Percentiles rank a stretch among this genome's conserved stretches.
These are phyloP conservation scores for Betta splendens DNA, from an alignment of 2,797 vertebrate species.

Conservation along the genomic window DNA sequence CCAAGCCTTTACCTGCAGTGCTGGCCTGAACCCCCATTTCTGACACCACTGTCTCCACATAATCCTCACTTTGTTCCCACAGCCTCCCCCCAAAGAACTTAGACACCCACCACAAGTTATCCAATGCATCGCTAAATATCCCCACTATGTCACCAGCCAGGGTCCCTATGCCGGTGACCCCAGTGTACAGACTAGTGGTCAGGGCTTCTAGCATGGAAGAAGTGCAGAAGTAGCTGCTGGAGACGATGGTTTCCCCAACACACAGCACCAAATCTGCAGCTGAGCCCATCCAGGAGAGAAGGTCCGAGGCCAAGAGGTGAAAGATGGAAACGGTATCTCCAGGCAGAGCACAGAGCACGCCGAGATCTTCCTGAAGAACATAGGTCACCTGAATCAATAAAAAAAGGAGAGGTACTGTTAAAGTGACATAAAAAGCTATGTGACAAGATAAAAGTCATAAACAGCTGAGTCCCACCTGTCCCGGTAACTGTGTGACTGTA, in stretches of 20 bases:
- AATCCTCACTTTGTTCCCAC: constrained; percentile 70
- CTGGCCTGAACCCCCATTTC: constrained; percentile 77
- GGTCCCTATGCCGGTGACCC: constrained; percentile 72
- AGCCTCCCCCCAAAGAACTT: constrained; percentile 66
- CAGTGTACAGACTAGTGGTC: constrained; percentile 64
- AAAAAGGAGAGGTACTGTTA: not conserved
- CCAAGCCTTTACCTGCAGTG: constrained; percentile 72
- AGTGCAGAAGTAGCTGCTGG: constrained; percentile 58
- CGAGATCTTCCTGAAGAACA: constrained; percentile 77
- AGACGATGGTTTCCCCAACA: constrained; percentile 52
- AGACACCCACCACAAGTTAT: constrained; percentile 71
- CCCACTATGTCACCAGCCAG: constrained; percentile 71
- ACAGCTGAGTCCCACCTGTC: constrained; percentile 63
- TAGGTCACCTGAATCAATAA: constrained; percentile 67
- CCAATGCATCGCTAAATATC: constrained; percentile 56
- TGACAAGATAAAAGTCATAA: too few relatives aligned
- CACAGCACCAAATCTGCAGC: constrained; percentile 54
- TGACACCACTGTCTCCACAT: constrained; percentile 63
- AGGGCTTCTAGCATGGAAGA: constrained; percentile 70
- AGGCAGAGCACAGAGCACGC: constrained; percentile 72
- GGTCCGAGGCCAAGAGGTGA: constrained; percentile 74
- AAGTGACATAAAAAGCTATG: not conserved
- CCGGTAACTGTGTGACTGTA: constrained; percentile 72
- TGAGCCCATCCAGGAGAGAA: constrained; percentile 60
- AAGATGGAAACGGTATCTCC: constrained; percentile 67